Percentiles rank a stretch among this genome's conserved stretches.
Conservation (phyloP, 92 coral and sea anemone genomes). For the Porites divaricata region DNA sequence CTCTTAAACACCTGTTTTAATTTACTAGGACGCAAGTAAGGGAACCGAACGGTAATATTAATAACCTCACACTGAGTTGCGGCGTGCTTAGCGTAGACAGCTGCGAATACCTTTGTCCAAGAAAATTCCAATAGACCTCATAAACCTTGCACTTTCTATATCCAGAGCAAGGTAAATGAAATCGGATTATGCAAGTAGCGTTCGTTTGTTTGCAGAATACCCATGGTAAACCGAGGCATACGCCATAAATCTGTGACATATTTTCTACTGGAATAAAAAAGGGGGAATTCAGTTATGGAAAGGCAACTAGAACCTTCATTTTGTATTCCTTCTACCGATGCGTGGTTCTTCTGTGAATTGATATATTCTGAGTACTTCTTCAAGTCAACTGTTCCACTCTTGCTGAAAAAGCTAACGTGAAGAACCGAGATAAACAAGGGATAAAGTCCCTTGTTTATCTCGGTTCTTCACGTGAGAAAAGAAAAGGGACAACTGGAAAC, state of each 20-base stretch:
- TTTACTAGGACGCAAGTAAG: neutral
- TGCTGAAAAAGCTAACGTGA: too few relatives aligned
- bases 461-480: too few relatives aligned
- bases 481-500: too few relatives aligned
- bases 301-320: too few relatives aligned
- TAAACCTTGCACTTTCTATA: neutral
- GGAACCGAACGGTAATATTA: constrained; percentile 16
- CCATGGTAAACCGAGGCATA: neutral
- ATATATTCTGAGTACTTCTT: neutral
- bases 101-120: constrained; percentile 32
- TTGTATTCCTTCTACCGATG: too few relatives aligned
- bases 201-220: neutral
- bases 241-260: too few relatives aligned
- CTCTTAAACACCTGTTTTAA: constrained; percentile 9
- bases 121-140: constrained; percentile 36
- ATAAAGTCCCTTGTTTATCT: too few relatives aligned
- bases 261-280: too few relatives aligned
- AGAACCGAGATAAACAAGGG: too few relatives aligned
- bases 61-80: constrained; percentile 35
- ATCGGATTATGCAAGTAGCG: neutral
- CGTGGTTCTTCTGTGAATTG: neutral
- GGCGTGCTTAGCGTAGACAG: constrained; percentile 38
- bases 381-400: too few relatives aligned
- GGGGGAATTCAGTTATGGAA: too few relatives aligned
- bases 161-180: neutral